Base-by-base conservation (phyloP, 2,888 invertebrate species). In the Gastracanthus pulcherrimus region DNA sequence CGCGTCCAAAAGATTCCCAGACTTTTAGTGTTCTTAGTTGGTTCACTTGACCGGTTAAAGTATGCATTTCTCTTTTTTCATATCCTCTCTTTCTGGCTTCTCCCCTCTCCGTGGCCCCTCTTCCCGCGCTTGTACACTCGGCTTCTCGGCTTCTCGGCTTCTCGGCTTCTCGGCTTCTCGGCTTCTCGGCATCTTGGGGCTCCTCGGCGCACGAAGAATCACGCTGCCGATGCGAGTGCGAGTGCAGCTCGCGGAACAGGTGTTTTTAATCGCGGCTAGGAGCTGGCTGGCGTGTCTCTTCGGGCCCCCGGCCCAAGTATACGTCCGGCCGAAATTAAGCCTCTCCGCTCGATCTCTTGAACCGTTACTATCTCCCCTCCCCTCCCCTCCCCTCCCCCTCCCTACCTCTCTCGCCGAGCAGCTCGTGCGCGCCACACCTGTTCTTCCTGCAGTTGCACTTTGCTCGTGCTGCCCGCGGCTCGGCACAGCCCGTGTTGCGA, bases 261-360 rank as follows among this genome's bases (percentile, higher is more conserved):
- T 80, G 80, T 76, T 70, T 80, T 76, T 80, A 76, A 75, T 80
- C 80, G 70, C n/a, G n/a, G 55, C 69, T 31, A 45, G 23, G 71
- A 41, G 41, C 67, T 41, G 58, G 31, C 6, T 29, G 48, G n/a
- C 26, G 31, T 26, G 60, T 5, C 45, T n/a, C n/a, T n/a, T n/a
- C 45, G 45, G 31, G 62, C n/a, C 62, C 62, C 62, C 48, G 31
- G 64, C 31, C 31, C 13, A 36, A 19, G 29, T 62, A n/a, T n/a
- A 62, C 62, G 62, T 62, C 62, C 62, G 62, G 62, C 62, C 62
- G 62, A 62, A 62, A 62, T 62, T 67, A 67, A 19, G 67, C 26
- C 26, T 38, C 66, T 1, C 64, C 16, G n/a, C 45, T 16, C 16
- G 45, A 45, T 31, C 31, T 29, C 9, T 23, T 7, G 26, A 16